Base-by-base conservation (phyloP, 2,888 invertebrate genomes). In the Lagria hirta region DNA sequence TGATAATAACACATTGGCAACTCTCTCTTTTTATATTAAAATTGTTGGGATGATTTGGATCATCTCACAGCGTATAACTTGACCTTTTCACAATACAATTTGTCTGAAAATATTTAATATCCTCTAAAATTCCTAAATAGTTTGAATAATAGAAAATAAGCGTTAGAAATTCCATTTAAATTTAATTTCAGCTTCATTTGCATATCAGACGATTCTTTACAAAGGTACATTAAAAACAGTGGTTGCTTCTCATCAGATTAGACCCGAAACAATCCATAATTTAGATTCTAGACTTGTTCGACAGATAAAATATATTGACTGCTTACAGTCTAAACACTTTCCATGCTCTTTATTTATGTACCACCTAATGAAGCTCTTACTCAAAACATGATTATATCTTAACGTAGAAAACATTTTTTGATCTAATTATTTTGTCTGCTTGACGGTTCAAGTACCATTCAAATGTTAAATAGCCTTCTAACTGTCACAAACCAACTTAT, bases 51-150 rank as follows among this genome's bases (percentile, higher is more conserved):
- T 43, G 34, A 16, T 35, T 34, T 24, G 26, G 23, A 38, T 26
- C 30, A 30, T 38, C 14, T 24, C 15, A 13, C 7, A n/a, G 29
- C 26, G 44, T 26, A 21, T 2, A 12, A 43, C 45, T 55, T 55
- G 55, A 55, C 54, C 56, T 54, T 53, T 53, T 43, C 34, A n/a
- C n/a, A 33, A 43, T 49, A 42, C 44, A 51, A 54, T 52, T 49
- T 49, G 40, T 46, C 45, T 53, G 56, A 45, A 58, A 57, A 58
- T 58, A 58, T 58, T 58, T 55, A 55, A 58, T 58, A 58, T 54
- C 50, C 47, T 35, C 41, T 44, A 42, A 54, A 49, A 52, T 50
- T 57, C 52, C 52, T 47, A 50, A 50, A 54, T 51, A 51, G 49
- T 52, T 49, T 52, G 54, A 51, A 57, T 54, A 51, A 48, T 49